Base-by-base conservation (phyloP, 2,113 vertebrate species). In the Misgurnus mizolepis region DNA sequence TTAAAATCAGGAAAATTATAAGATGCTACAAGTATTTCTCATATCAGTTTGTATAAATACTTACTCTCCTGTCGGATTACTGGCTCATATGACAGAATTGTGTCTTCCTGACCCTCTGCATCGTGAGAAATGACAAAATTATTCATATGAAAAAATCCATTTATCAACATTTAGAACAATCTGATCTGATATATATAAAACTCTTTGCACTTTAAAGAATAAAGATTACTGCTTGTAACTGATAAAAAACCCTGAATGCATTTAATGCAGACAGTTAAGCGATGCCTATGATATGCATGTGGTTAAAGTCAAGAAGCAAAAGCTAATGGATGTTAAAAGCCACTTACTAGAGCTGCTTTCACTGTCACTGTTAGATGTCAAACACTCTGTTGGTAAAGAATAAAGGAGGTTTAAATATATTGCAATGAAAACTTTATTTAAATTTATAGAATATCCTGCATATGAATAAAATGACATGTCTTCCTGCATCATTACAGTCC, bases 271-370 rank as follows among this genome's bases (percentile, higher is more conserved):
- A 56, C 55, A 56, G 55, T 56, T 56, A 56, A 56, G 55, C 17
- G n/a, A 58, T 55, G 53, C 15, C 53, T 17, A 15, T 5, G 4
- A 55, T 58, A 58, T 58, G 53, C 15, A 56, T n/a, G 53, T 56
- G 53, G 4, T 56, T 56, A 4, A 75, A 49, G 11, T 9, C 55
- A 34, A 67, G 85, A 78, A 82, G 7, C 43, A 58, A 8, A 69
- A 50, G 78, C 45, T 56, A 18, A 76, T 11, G 64, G 76, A 49
- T 82, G 66, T 84, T 69, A 53, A 87, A 70, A 68, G 86, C 85
- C 85, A 96, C 98, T 98, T 95, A 99, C 97, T 99, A 89, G 98
- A 98, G 92, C 98, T 99, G 95, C 98, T 99, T 93, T 98, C 98
- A 87, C 98, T 99, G 96, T 99, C 98, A 90, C 98, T 99, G 94